Percentiles rank a stretch among this genome's conserved stretches.
phyloP scores from a whole-genome alignment of 1,140 invertebrate genomes.

The Hylaeus anthracinus region DNA sequence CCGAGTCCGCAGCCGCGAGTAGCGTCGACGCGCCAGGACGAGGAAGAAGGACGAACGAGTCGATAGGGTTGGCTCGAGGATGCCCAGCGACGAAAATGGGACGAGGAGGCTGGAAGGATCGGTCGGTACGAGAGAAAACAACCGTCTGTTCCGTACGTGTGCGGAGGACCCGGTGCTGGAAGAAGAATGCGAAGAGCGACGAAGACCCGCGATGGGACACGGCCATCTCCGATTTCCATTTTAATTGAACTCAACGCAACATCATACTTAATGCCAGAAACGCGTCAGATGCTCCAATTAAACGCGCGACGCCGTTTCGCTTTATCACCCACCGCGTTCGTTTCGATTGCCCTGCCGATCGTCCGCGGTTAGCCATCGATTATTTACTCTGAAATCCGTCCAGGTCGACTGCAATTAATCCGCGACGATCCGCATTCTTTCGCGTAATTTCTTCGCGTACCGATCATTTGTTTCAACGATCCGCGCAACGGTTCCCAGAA shows the following conservation, averaged over 20 bases:
- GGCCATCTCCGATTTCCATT: constrained; percentile 77
- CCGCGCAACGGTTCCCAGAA: constrained; percentile 1
- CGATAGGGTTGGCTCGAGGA: constrained; percentile 9
- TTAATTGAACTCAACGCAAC: constrained; percentile 80
- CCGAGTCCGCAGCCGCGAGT: constrained; percentile 20
- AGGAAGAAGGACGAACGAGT: constrained; percentile 5
- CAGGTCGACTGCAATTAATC: constrained; percentile 30
- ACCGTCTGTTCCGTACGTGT: constrained; percentile 36
- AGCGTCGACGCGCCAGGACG: constrained; percentile 22
- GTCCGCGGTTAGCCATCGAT: constrained; percentile 57
- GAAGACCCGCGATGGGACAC: constrained; percentile 41
- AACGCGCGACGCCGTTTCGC: constrained; percentile 72
- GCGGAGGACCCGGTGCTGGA: constrained; percentile 29
- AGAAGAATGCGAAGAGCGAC: constrained; percentile 16
- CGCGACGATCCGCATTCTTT: not conserved
- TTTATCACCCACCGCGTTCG: constrained; percentile 64
- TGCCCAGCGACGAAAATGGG: not conserved
- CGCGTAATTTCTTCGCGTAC: not conserved
- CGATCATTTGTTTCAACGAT: not conserved
- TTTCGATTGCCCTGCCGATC: constrained; percentile 61
- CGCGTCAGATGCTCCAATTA: constrained; percentile 76
- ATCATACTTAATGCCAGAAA: constrained; percentile 79
- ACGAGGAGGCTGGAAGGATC: constrained; percentile 32
- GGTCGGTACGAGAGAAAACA: constrained; percentile 49
- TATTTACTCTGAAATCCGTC: constrained; percentile 60